Evolutionary conservation across 2,797 vertebrate species (phyloP).

Genomic region (Peromyscus aztecus): DNA sequence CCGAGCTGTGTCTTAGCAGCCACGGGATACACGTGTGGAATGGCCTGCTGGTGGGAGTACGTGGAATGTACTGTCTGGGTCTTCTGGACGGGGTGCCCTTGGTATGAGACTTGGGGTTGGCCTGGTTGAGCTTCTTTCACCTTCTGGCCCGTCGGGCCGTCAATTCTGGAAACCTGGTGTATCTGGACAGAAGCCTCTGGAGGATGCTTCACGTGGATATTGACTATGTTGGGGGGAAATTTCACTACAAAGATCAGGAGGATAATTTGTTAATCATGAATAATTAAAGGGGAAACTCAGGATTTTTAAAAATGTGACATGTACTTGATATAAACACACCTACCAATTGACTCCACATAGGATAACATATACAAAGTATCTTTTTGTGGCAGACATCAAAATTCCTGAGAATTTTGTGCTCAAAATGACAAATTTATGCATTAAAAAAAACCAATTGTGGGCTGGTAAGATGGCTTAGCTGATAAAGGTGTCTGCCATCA

Average conservation of each 20-base stretch:
- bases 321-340: neutral
- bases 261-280: slow-evolving; percentile 65
- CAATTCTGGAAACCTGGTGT: slow-evolving; percentile 97
- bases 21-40: slow-evolving; percentile 93
- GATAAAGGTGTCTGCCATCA: neutral
- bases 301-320: neutral
- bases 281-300: neutral
- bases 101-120: slow-evolving; percentile 91
- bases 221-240: slow-evolving; percentile 94
- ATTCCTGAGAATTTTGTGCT: neutral
- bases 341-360: neutral
- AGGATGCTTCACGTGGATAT: slow-evolving; percentile 98
- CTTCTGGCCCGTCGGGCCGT: slow-evolving; percentile 91
- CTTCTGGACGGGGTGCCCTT: slow-evolving; percentile 93
- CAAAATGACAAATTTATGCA: neutral
- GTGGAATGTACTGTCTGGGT: slow-evolving; percentile 91
- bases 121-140: slow-evolving; percentile 89
- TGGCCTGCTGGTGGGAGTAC: slow-evolving; percentile 93
- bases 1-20: slow-evolving; percentile 95
- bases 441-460: neutral
- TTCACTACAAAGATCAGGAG: slow-evolving; percentile 89
- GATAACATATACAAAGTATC: neutral
- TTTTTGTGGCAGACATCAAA: slow-evolving; percentile 18
- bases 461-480: neutral
- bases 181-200: slow-evolving; percentile 98